These are phyloP conservation scores for Sebastes alutus DNA, from an alignment of 2,797 vertebrate species.

Conservation along the genomic window DNA sequence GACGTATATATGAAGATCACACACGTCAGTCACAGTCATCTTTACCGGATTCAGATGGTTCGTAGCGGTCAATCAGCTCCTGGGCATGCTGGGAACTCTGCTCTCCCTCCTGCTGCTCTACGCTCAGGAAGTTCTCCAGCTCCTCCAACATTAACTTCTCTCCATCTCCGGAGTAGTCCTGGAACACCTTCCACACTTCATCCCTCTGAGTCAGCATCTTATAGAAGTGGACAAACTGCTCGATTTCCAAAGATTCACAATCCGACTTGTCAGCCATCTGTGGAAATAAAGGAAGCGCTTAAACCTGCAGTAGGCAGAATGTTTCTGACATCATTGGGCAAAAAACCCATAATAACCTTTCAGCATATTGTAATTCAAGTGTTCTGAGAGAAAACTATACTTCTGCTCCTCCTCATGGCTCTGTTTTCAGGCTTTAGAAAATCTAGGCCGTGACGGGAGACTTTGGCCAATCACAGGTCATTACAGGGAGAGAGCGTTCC, in stretches of 20 bases:
- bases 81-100: slow-evolving; percentile 81
- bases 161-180: slow-evolving; percentile 89
- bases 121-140: slow-evolving; percentile 88
- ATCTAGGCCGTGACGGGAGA: too few species aligned
- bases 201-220: slow-evolving; percentile 91
- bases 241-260: slow-evolving; percentile 87
- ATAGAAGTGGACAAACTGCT: slow-evolving; percentile 96
- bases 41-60: slow-evolving; percentile 90
- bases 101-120: slow-evolving; percentile 87
- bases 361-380: too few species aligned
- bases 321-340: too few species aligned
- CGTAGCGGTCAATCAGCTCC: slow-evolving; percentile 88
- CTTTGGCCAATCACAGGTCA: too few species aligned
- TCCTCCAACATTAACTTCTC: slow-evolving; percentile 89
- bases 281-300: not conserved
- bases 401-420: too few species aligned
- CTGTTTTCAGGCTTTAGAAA: too few species aligned
- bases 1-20: not conserved
- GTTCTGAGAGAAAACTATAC: too few species aligned
- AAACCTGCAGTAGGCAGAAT: accelerated
- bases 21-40: not conserved
- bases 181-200: slow-evolving; percentile 91
- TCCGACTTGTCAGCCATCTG: slow-evolving; percentile 91
- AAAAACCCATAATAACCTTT: too few species aligned
- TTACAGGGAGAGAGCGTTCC: too few species aligned